These are phyloP conservation scores for Oryzias woworae DNA, from an alignment of 2,113 vertebrate genomes.

Conservation along the genomic window DNA sequence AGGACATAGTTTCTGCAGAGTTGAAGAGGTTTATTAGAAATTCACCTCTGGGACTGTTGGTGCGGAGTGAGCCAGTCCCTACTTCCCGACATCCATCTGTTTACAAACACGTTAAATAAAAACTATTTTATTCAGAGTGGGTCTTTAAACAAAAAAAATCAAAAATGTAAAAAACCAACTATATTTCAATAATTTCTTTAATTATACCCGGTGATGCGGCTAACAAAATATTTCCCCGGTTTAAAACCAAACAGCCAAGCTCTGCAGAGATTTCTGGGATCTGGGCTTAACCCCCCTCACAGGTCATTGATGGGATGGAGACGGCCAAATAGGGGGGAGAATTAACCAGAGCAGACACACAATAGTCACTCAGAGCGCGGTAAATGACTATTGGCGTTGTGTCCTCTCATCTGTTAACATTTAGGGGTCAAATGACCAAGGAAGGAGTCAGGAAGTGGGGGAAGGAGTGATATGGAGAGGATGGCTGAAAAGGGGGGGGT, in stretches of 20 bases:
- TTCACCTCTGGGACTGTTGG: no score
- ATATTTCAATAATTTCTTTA: neutral
- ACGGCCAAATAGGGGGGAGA: slow-evolving; percentile 26
- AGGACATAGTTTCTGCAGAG: no score
- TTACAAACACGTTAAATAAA: no score
- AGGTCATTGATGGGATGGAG: slow-evolving; percentile 58
- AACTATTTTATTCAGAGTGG: no score
- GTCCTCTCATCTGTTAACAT: slow-evolving; percentile 79
- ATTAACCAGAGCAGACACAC: slow-evolving; percentile 66
- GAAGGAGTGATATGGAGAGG: slow-evolving; percentile 63
- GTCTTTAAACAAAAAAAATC: no score
- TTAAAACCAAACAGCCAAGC: slow-evolving; percentile 10
- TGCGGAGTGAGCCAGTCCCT: no score
- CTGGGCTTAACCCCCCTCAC: slow-evolving; percentile 53
- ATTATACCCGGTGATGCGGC: neutral
- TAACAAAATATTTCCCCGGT: slow-evolving; percentile 13
- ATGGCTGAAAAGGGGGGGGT: slow-evolving; percentile 42
- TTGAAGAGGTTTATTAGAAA: no score
- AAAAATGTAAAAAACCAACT: neutral
- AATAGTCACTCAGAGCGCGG: slow-evolving; percentile 72
- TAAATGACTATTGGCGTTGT: slow-evolving; percentile 78
- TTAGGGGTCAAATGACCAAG: slow-evolving; percentile 76
- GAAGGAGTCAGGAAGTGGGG: slow-evolving; percentile 75
- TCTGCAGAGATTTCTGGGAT: slow-evolving; percentile 23
- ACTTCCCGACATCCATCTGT: no score